A percentile compares a stretch with the other conserved stretches of the same genome.
These are phyloP conservation scores for Synanthedon myopaeformis DNA, from an alignment of 2,888 invertebrate species.

Conservation along the genomic window DNA sequence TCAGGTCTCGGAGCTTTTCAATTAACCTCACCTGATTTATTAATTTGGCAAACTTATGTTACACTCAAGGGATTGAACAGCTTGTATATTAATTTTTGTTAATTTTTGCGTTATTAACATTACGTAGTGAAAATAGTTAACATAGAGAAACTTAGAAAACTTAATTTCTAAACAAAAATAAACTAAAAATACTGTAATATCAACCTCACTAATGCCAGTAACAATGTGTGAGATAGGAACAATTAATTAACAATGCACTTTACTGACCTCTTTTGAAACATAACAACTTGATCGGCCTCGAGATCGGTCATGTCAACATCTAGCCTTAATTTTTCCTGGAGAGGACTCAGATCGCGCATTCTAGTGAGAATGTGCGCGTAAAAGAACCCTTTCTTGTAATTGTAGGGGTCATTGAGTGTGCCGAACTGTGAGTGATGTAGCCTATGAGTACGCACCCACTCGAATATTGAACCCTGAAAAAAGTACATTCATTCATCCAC, in stretches of 20 bases:
- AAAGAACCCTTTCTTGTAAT: constrained; percentile 82
- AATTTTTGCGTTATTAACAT: too few relatives aligned
- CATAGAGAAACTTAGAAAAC: too few relatives aligned
- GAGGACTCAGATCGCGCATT: constrained; percentile 72
- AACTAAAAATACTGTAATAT: too few relatives aligned
- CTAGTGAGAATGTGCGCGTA: constrained; percentile 84
- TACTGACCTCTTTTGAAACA: constrained; percentile 82
- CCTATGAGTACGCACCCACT: constrained; percentile 86
- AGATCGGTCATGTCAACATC: constrained; percentile 85
- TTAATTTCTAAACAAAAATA: too few relatives aligned
- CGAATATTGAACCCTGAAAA: constrained; percentile 82
- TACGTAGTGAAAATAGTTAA: too few relatives aligned
- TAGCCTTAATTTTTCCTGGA: constrained; percentile 73
- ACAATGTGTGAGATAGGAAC: background rate
- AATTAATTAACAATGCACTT: background rate
- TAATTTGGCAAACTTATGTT: too few relatives aligned
- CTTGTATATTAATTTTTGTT: too few relatives aligned
- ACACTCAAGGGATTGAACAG: too few relatives aligned
- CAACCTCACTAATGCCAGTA: too few relatives aligned
- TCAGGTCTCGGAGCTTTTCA: too few relatives aligned
- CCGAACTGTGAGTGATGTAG: constrained; percentile 84
- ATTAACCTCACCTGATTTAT: too few relatives aligned
- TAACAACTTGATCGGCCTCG: constrained; percentile 79
- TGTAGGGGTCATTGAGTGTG: constrained; percentile 84
- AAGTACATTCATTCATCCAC: too few relatives aligned